Conservation (phyloP, 2,113 vertebrate genomes). For the Helogale parvula region DNA sequence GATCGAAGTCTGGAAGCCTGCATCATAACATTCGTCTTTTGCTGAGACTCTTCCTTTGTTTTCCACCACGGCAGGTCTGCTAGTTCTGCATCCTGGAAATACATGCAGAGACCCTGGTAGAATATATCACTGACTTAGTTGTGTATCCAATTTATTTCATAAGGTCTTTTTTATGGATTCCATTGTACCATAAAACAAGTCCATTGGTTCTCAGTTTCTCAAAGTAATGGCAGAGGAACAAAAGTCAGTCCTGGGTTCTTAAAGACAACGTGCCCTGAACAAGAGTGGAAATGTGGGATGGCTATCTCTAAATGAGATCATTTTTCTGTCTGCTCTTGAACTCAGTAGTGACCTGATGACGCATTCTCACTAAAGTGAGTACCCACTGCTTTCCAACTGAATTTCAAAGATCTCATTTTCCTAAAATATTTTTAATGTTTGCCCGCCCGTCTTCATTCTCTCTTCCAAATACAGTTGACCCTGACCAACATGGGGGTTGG, state of each 20-base stretch:
- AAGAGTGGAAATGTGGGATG: background rate
- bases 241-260: background rate
- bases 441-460: background rate
- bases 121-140: background rate
- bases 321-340: background rate
- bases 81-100: background rate
- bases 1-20: background rate
- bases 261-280: background rate
- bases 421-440: background rate
- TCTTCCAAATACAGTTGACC: background rate
- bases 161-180: background rate
- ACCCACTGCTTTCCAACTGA: background rate
- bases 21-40: background rate
- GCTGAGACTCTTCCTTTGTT: background rate
- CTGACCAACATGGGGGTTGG: background rate
- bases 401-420: background rate
- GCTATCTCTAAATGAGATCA: background rate
- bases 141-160: background rate
- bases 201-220: background rate
- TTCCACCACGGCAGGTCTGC: background rate
- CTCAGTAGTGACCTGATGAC: background rate
- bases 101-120: background rate
- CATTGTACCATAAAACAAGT: background rate
- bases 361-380: background rate
- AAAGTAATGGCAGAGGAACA: background rate